A percentile compares a stretch with the other conserved stretches of the same genome.
These are phyloP conservation scores for Plagodis pulveraria DNA, from an alignment of 2,888 invertebrate species.

Conservation along the genomic window DNA sequence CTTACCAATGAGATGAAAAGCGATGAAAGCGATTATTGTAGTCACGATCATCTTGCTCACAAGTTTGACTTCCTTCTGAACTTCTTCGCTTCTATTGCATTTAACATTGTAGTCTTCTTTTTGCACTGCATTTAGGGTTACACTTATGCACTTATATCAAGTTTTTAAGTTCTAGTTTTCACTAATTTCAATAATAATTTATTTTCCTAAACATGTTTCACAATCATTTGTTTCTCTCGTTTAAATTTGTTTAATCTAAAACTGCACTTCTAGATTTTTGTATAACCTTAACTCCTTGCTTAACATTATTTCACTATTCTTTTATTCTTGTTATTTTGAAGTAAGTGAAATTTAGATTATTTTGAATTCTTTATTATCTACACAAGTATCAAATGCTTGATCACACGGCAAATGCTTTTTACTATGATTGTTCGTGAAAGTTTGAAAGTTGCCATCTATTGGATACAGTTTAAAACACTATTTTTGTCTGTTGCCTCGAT, in stretches of 20 bases:
- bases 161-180: neutral
- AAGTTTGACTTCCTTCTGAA: slow-evolving; percentile 35
- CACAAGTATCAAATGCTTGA: too few species aligned
- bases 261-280: too few species aligned
- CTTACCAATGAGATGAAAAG: slow-evolving; percentile 71
- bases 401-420: too few species aligned
- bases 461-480: too few species aligned
- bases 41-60: slow-evolving; percentile 67
- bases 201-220: neutral
- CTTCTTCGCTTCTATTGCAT: slow-evolving; percentile 27
- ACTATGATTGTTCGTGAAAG: too few species aligned
- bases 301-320: too few species aligned
- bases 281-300: too few species aligned
- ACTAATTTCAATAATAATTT: neutral
- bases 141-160: neutral
- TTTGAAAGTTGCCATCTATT: too few species aligned
- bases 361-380: too few species aligned
- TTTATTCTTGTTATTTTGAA: too few species aligned
- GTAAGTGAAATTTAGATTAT: too few species aligned
- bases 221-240: neutral
- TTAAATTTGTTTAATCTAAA: too few species aligned
- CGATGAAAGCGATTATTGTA: slow-evolving; percentile 56
- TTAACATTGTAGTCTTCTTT: slow-evolving; percentile 30
- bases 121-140: slow-evolving; percentile 20
- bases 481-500: neutral